These are phyloP conservation scores for Vollenhovia emeryi DNA, from an alignment of 1,140 invertebrate genomes.

Conservation along the genomic window DNA sequence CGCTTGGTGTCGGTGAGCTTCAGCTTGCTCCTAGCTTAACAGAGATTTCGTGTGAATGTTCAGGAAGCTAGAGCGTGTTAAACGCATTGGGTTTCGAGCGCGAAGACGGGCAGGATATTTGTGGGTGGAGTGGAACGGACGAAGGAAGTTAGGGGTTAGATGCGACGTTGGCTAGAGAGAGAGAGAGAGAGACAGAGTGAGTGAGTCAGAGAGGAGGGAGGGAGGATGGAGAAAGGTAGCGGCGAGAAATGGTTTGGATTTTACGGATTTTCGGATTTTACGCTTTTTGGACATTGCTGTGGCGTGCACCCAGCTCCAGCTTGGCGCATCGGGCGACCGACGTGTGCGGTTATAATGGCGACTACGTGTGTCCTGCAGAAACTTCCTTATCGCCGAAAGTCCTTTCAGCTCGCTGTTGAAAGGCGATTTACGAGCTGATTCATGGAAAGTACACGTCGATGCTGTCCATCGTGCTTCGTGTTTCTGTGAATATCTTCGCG, in stretches of 20 bases:
- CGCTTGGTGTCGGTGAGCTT: slow-evolving; percentile 36
- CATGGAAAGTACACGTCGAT: slow-evolving; percentile 34
- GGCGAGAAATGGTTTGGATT: slow-evolving; percentile 72
- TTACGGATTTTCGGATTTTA: slow-evolving; percentile 77
- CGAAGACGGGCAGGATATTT: slow-evolving; percentile 28
- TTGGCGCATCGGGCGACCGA: slow-evolving; percentile 34
- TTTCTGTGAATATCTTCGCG: slow-evolving; percentile 4
- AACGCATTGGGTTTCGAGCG: slow-evolving; percentile 40
- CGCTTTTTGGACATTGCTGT: slow-evolving; percentile 68
- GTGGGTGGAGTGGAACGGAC: not conserved
- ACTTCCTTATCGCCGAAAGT: slow-evolving; percentile 64
- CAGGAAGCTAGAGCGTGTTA: slow-evolving; percentile 58
- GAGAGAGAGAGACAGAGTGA: slow-evolving; percentile 1
- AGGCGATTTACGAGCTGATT: slow-evolving; percentile 69
- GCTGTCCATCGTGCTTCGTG: slow-evolving; percentile 3
- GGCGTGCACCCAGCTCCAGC: slow-evolving; percentile 35
- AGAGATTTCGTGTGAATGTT: slow-evolving; percentile 67
- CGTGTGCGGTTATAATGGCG: slow-evolving; percentile 6
- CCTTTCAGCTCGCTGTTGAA: slow-evolving; percentile 60
- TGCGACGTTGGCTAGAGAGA: not conserved
- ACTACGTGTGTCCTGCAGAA: slow-evolving; percentile 37
- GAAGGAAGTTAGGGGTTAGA: slow-evolving; percentile 44
- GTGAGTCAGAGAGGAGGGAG: not conserved
- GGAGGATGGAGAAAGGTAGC: not conserved
- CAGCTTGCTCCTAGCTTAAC: slow-evolving; percentile 59